phyloP scores from a whole-genome alignment of 2,797 vertebrate species.

The Sternotherus odoratus region DNA sequence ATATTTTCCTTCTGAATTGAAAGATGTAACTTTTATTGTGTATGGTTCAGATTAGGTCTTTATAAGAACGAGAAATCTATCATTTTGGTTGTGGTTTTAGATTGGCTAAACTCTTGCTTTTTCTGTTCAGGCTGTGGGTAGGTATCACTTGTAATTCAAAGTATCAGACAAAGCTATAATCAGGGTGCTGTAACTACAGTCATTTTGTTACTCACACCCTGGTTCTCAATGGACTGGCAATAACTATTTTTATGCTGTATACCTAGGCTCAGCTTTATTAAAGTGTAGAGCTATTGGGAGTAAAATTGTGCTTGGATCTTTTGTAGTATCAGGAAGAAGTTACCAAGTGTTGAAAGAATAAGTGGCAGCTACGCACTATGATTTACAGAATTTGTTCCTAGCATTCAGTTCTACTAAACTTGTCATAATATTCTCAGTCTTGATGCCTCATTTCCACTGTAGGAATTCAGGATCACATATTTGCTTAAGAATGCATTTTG shows the following conservation, averaged over 20 bases:
- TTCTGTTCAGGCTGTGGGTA: background rate
- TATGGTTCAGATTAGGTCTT: conserved; percentile 9
- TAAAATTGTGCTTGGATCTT: background rate
- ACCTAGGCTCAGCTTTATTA: background rate
- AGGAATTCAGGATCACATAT: fast-evolving
- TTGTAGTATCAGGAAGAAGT: background rate
- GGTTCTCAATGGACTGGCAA: background rate
- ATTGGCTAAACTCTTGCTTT: background rate
- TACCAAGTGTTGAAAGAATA: background rate
- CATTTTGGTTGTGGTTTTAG: background rate
- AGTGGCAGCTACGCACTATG: background rate
- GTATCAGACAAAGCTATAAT: background rate
- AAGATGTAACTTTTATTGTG: background rate
- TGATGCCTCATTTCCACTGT: background rate
- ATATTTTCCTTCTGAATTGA: background rate
- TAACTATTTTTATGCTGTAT: background rate
- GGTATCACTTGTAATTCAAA: background rate
- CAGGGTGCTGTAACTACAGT: background rate
- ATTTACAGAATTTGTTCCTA: background rate
- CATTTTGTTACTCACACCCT: background rate
- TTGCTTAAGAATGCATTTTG: background rate
- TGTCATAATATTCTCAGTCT: background rate
- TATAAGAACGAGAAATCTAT: background rate
- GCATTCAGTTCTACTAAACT: background rate
- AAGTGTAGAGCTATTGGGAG: background rate